phyloP scores from a whole-genome alignment of 2,888 invertebrate species.

The Chironomus riparius region DNA sequence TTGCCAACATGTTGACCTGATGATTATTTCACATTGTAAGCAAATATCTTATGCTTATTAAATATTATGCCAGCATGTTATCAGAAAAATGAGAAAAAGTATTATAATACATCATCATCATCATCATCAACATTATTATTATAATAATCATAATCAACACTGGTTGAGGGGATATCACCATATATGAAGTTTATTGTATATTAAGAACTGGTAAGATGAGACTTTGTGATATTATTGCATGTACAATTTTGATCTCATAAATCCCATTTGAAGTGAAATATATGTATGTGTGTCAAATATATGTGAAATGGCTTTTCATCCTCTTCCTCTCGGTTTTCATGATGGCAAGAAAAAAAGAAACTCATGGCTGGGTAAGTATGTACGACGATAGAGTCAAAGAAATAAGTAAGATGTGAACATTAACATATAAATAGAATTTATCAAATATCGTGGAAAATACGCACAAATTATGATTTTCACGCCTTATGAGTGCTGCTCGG shows the following conservation, averaged over 20 bases:
- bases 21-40: neutral
- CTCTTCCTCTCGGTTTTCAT: neutral
- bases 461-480: neutral
- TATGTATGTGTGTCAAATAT: neutral
- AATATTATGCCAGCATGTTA: neutral
- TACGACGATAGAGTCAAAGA: neutral
- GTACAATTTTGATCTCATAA: neutral
- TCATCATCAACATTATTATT: neutral
- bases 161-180: too few relatives aligned
- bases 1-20: neutral
- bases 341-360: too few relatives aligned
- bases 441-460: neutral
- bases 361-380: neutral
- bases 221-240: neutral
- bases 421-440: slow-evolving; percentile 25
- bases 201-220: neutral
- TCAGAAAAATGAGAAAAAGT: neutral
- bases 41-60: too few relatives aligned
- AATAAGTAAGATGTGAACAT: neutral
- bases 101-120: neutral
- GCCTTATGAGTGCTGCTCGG: neutral
- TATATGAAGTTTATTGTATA: neutral
- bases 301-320: neutral
- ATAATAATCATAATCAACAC: too few relatives aligned
- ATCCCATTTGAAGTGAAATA: neutral